phyloP scores from a whole-genome alignment of 2,888 invertebrate genomes.

The Augiades crinisus region DNA sequence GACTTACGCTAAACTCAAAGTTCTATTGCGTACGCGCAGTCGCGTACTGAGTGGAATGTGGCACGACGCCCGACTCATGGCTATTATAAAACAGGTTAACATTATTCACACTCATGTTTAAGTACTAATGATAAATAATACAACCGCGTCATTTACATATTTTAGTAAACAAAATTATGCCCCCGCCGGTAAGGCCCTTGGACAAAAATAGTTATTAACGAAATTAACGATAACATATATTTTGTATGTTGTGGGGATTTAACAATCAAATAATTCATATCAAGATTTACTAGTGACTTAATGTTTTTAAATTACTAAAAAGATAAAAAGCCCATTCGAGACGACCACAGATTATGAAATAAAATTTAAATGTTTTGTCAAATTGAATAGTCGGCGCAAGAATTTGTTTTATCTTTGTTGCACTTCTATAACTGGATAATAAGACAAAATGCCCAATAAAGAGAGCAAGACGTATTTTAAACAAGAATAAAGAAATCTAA shows the following conservation, averaged over 20 bases:
- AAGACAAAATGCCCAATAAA: too few relatives aligned
- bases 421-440: too few relatives aligned
- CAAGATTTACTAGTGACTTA: too few relatives aligned
- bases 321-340: too few relatives aligned
- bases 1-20: slow-evolving; percentile 41
- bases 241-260: too few relatives aligned
- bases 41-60: slow-evolving; percentile 48
- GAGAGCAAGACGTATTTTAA: too few relatives aligned
- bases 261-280: neutral
- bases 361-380: too few relatives aligned
- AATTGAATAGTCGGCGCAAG: too few relatives aligned
- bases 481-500: too few relatives aligned
- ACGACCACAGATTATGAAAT: too few relatives aligned
- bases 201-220: neutral
- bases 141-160: slow-evolving; percentile 11
- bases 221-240: neutral
- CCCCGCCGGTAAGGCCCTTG: neutral
- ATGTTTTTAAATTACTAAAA: too few relatives aligned
- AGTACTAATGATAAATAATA: slow-evolving; percentile 36
- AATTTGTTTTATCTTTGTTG: too few relatives aligned
- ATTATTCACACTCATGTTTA: slow-evolving; percentile 46
- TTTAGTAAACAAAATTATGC: slow-evolving; percentile 14
- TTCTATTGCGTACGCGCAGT: slow-evolving; percentile 41
- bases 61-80: slow-evolving; percentile 43
- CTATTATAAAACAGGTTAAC: slow-evolving; percentile 53